phyloP scores from a whole-genome alignment of 2,888 invertebrate genomes.

The Platycheirus rosarum region DNA sequence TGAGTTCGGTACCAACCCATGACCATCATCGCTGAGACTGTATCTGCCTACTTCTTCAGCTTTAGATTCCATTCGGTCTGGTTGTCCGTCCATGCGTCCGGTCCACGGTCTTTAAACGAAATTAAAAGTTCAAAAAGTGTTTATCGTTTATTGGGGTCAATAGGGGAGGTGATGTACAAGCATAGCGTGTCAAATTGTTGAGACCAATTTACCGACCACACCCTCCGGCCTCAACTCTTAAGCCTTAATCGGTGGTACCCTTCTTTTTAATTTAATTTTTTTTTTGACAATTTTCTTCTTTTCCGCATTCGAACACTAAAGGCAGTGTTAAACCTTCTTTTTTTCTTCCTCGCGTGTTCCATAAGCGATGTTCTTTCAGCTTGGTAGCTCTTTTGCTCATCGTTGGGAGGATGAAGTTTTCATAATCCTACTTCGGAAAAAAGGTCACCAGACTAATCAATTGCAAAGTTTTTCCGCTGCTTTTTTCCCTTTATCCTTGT shows the following conservation, averaged over 20 bases:
- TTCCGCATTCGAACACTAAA: conserved; percentile 15
- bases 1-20: conserved; percentile 51
- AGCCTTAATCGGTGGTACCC: conserved; percentile 36
- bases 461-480: conserved; percentile 58
- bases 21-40: not conserved
- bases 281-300: conserved; percentile 16
- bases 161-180: conserved; percentile 36
- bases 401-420: conserved; percentile 64
- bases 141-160: conserved; percentile 54
- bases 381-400: conserved; percentile 36
- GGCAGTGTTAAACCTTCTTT: conserved; percentile 7
- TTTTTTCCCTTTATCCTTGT: conserved; percentile 11
- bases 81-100: conserved; percentile 8
- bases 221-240: conserved; percentile 38
- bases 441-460: conserved; percentile 73
- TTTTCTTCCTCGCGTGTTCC: conserved; percentile 6
- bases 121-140: conserved; percentile 73
- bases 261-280: conserved; percentile 18
- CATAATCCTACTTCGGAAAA: conserved; percentile 60
- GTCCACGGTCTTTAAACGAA: conserved; percentile 48
- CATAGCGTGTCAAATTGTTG: conserved; percentile 69
- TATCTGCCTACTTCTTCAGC: not conserved
- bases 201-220: conserved; percentile 60
- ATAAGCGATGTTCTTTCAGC: conserved; percentile 36
- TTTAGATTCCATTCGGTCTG: not conserved